phyloP scores from a whole-genome alignment of 2,888 invertebrate genomes.

The Oxyscelio sp. region DNA sequence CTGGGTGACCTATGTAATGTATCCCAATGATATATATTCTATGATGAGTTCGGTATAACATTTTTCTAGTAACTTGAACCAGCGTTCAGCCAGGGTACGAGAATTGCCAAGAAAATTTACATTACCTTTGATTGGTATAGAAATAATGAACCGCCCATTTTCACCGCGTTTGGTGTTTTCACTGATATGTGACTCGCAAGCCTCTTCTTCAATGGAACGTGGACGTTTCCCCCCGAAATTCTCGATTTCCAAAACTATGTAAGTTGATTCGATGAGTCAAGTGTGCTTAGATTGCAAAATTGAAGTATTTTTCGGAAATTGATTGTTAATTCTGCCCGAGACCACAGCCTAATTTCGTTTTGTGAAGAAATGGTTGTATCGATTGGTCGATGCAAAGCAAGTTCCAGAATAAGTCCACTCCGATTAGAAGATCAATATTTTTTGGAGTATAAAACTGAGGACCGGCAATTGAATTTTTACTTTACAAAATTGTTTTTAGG shows the following conservation, averaged over 20 bases:
- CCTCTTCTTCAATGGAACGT: constrained; percentile 14
- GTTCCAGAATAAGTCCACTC: too few relatives aligned
- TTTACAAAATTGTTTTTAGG: too few relatives aligned
- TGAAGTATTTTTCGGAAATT: background rate
- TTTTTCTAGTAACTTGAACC: constrained; percentile 22
- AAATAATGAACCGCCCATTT: constrained; percentile 20
- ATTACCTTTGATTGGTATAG: constrained; percentile 33
- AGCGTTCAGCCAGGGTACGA: background rate
- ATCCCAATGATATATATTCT: too few relatives aligned
- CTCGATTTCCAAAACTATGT: constrained; percentile 41
- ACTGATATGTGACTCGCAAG: constrained; percentile 13
- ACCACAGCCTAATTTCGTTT: background rate
- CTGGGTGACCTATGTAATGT: too few relatives aligned
- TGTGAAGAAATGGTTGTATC: too few relatives aligned
- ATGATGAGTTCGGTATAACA: too few relatives aligned
- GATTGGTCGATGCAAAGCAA: too few relatives aligned
- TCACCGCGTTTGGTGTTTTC: constrained; percentile 14
- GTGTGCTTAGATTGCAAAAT: background rate
- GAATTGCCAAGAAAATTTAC: constrained; percentile 31
- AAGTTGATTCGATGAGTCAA: background rate
- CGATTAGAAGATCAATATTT: too few relatives aligned
- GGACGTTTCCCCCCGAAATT: background rate
- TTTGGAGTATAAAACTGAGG: too few relatives aligned
- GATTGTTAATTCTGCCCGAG: constrained; percentile 1
- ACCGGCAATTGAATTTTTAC: too few relatives aligned